Percentiles rank a stretch among this genome's conserved stretches.
These are phyloP conservation scores for Taeniopygia guttata DNA, from an alignment of 2,797 vertebrate genomes.

Conservation along the genomic window DNA sequence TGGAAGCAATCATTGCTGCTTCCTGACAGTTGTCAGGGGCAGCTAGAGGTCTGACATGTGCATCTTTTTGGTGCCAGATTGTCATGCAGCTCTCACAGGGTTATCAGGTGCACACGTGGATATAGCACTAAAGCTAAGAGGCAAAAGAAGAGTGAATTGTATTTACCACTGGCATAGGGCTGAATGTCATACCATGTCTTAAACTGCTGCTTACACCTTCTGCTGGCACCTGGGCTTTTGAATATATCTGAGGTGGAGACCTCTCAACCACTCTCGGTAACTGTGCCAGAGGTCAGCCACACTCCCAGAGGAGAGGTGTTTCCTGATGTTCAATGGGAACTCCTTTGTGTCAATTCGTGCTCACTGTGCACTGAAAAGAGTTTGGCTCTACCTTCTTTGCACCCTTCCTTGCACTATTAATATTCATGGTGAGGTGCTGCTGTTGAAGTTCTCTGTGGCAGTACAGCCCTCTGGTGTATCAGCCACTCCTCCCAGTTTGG, in stretches of 20 bases:
- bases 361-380: neutral
- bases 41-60: neutral
- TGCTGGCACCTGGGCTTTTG: neutral
- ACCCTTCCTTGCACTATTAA: neutral
- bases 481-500: neutral
- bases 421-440: neutral
- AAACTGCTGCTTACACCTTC: accelerated
- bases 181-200: neutral
- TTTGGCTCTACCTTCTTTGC: neutral
- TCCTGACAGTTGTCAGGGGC: neutral
- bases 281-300: neutral
- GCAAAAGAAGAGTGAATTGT: neutral
- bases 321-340: neutral
- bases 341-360: neutral
- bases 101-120: accelerated
- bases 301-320: neutral
- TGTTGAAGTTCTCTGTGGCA: neutral
- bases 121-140: neutral
- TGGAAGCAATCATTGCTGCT: neutral
- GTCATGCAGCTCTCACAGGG: neutral
- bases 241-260: neutral
- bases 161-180: neutral
- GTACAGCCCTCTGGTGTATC: neutral
- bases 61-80: neutral
- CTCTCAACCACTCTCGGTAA: neutral